A percentile compares a stretch with the other conserved stretches of the same genome.
Conservation (phyloP, 1,140 invertebrate genomes). For the Drosophila azteca region DNA sequence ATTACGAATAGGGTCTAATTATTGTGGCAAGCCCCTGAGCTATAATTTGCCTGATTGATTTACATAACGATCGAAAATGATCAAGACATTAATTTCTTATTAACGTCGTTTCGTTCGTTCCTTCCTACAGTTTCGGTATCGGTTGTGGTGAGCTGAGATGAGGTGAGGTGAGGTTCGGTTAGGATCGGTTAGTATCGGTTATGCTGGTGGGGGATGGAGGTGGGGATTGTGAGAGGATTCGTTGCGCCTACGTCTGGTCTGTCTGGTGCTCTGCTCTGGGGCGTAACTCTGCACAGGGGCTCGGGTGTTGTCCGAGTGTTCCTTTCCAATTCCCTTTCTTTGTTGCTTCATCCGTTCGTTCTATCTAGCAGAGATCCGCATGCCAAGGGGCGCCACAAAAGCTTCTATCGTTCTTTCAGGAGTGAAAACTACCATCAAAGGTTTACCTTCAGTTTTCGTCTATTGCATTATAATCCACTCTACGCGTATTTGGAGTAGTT, state of each 20-base stretch:
- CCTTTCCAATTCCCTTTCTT: slow-evolving; percentile 17
- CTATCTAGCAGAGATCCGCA: slow-evolving; percentile 28
- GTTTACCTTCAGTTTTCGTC: slow-evolving; percentile 46
- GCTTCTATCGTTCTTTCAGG: slow-evolving; percentile 5
- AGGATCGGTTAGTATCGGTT: no score
- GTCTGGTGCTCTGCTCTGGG: slow-evolving; percentile 49
- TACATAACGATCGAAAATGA: slow-evolving; percentile 84
- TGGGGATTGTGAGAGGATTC: slow-evolving; percentile 18
- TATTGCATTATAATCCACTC: slow-evolving; percentile 11
- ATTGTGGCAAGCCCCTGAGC: slow-evolving; percentile 83
- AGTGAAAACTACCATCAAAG: slow-evolving; percentile 12
- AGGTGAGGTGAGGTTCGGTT: neutral
- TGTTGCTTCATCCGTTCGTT: slow-evolving; percentile 9
- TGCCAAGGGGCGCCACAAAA: slow-evolving; percentile 57
- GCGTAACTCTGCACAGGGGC: slow-evolving; percentile 67
- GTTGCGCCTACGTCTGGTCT: slow-evolving; percentile 32
- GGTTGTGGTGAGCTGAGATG: slow-evolving; percentile 3
- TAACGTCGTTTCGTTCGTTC: slow-evolving; percentile 75
- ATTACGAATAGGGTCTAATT: slow-evolving; percentile 83
- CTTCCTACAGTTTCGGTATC: slow-evolving; percentile 5
- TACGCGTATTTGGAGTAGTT: no score
- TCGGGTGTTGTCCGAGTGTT: slow-evolving; percentile 16
- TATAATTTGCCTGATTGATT: slow-evolving; percentile 84
- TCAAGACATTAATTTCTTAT: slow-evolving; percentile 84
- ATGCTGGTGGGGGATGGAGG: no score